Evolutionary conservation across 30 jellyfish, hydroid and myxozoan genomes (phyloP), one percentile per base, ranked within the genome.

Genomic region (Aurelia sp.): DNA sequence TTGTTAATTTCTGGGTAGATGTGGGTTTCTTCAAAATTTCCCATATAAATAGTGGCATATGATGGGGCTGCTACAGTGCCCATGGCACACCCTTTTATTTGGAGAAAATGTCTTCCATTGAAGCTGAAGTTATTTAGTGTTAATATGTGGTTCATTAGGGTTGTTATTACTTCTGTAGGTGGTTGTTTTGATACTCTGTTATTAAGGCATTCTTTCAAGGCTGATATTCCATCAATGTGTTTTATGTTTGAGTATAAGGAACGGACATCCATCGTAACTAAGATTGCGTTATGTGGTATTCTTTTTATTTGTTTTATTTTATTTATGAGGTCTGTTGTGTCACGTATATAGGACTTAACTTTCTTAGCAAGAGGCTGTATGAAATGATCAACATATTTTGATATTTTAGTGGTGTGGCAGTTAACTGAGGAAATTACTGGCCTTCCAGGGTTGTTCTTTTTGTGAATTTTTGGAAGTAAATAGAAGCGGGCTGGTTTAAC

Each of bases 81-180:
- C n/a, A n/a, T n/a, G n/a, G n/a, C n/a, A n/a, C n/a, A n/a, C n/a
- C n/a, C n/a, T n/a, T n/a, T n/a, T n/a, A n/a, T n/a, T 63, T 63
- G 27, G 40, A 20, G 74, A 63, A 63, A 63, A 40, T 63, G 35
- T 63, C 74, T 63, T 20, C 74, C 74, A 20, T 63, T 63, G 11
- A 63, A 63, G 40, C 11, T 63, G 11, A 63, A 63, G 51, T 63
- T 20, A 18, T 63, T 17, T 13, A 63, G 51, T 63, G 74, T 20
- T 38, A 63, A 44, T 20, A 13, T 13, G 13, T 59, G 30, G 31
- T 40, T 40, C 51, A 40, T 40, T 40, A 40, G 51, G 51, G 51
- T 40, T 40, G 51, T 40, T 40, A 40, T 59, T 59, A 59, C 69
- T 40, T 59, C 30, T 10, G 31, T 59, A 2, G 69, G 69, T n/a